A percentile compares a stretch with the other conserved stretches of the same genome.
Conservation (phyloP, 2,113 vertebrate species). For the Gulo gulo region DNA sequence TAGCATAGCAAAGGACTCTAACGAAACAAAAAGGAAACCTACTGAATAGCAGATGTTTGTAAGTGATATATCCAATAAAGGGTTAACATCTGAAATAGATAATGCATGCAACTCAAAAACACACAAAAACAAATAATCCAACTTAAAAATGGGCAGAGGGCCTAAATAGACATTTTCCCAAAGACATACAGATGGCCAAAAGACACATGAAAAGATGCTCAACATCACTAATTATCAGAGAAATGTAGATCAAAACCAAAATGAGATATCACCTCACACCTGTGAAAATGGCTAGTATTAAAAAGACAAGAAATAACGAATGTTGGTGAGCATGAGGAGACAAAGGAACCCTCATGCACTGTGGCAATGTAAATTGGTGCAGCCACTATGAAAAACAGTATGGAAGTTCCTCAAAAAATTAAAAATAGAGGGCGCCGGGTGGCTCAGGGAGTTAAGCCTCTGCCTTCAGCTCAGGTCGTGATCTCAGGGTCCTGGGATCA, state of each 20-base stretch:
- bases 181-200: neutral
- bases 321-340: neutral
- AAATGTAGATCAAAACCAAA: neutral
- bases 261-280: neutral
- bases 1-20: neutral
- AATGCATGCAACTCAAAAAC: neutral
- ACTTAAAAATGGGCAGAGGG: neutral
- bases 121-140: neutral
- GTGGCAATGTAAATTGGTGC: neutral
- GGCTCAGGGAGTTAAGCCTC: too few species aligned
- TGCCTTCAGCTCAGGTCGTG: too few species aligned
- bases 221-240: neutral
- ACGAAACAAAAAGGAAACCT: neutral
- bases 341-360: neutral
- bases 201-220: neutral
- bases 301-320: neutral
- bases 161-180: neutral
- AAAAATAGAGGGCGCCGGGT: neutral
- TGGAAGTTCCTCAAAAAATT: neutral
- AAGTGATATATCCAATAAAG: neutral
- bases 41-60: neutral
- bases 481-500: too few species aligned
- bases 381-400: neutral
- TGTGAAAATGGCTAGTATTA: neutral
- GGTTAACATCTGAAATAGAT: neutral